These are phyloP conservation scores for Notocelia uddmanniana DNA, from an alignment of 2,888 invertebrate genomes.

Conservation along the genomic window DNA sequence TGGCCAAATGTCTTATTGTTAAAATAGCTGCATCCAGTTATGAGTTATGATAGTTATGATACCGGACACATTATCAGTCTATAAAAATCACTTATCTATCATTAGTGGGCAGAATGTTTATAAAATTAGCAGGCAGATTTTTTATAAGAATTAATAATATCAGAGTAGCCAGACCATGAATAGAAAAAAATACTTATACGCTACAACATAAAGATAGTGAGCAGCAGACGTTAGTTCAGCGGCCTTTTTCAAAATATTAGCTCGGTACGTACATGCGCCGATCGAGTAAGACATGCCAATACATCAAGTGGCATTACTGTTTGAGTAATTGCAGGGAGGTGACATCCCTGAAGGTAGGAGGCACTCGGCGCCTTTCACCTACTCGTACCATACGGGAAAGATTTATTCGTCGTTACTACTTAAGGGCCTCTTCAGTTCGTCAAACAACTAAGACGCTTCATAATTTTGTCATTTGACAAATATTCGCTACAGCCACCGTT, in stretches of 20 bases:
- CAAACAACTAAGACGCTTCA: conserved; percentile 11
- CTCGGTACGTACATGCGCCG: conserved; percentile 48
- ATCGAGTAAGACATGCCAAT: conserved; percentile 58
- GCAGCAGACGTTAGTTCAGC: conserved; percentile 10
- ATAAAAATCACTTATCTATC: no score
- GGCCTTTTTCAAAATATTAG: conserved; percentile 2
- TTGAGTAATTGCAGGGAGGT: conserved; percentile 60
- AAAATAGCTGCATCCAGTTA: no score
- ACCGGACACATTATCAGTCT: no score
- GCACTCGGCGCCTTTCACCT: conserved; percentile 46
- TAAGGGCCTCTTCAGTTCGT: conserved; percentile 37
- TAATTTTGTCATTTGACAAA: conserved; percentile 22
- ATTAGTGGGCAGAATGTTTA: no score
- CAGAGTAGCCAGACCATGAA: no score
- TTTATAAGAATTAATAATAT: no score
- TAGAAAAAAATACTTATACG: neutral
- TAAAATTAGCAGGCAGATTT: no score
- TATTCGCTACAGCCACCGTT: neutral
- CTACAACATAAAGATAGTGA: neutral
- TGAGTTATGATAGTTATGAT: no score
- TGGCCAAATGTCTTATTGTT: no score
- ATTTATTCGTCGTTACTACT: conserved; percentile 44
- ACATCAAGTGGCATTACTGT: conserved; percentile 63
- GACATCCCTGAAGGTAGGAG: conserved; percentile 46
- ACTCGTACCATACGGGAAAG: conserved; percentile 45